phyloP scores from a whole-genome alignment of 2,113 vertebrate genomes.

The Chelonoidis abingdonii region DNA sequence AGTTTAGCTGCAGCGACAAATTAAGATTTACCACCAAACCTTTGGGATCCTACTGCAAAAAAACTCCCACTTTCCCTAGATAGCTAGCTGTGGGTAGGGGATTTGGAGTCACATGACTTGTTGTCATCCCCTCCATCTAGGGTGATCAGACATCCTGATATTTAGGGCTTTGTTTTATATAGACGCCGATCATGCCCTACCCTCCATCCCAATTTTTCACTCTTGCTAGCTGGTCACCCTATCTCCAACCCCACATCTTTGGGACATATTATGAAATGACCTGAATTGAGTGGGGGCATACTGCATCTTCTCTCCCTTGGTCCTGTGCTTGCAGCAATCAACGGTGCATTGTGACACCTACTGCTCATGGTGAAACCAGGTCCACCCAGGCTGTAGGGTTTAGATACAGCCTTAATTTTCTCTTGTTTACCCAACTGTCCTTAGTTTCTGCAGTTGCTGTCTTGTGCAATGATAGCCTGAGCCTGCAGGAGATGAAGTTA shows the following conservation, averaged over 20 bases:
- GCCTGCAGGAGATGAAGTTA: neutral
- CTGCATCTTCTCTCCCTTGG: neutral
- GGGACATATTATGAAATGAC: neutral
- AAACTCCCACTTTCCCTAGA: neutral
- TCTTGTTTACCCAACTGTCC: neutral
- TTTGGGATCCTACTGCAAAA: neutral
- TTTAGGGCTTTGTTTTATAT: no score
- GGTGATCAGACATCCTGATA: no score
- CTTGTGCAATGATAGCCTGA: neutral
- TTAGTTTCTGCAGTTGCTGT: constrained; percentile 5
- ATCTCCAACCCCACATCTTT: neutral
- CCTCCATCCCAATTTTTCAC: no score
- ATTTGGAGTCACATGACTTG: neutral
- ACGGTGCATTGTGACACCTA: neutral
- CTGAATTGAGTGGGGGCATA: neutral
- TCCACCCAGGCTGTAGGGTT: neutral
- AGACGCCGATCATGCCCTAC: no score
- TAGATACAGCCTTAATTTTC: neutral
- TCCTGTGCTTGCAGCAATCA: neutral
- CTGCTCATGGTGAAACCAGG: neutral
- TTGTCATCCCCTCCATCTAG: neutral
- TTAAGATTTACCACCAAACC: neutral
- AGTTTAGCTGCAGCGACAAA: neutral
- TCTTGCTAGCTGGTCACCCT: no score
- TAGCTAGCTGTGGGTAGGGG: neutral